Conservation (phyloP, 2,113 vertebrate genomes). For the Solea senegalensis region DNA sequence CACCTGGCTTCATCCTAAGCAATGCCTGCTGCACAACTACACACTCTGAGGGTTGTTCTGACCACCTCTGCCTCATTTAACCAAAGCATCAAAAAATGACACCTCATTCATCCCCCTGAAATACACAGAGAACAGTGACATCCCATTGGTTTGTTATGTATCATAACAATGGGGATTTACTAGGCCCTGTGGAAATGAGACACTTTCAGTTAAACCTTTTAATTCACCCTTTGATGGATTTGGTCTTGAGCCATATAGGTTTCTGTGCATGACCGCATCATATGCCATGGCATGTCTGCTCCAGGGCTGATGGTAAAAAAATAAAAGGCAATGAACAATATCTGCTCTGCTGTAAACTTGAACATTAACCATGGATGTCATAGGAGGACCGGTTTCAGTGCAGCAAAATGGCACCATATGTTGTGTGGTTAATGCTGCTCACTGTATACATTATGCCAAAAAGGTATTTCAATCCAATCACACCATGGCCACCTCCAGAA, state of each 20-base stretch:
- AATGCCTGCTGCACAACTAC: neutral
- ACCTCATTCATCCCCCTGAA: neutral
- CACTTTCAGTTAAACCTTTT: slow-evolving; percentile 11
- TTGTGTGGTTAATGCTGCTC: neutral
- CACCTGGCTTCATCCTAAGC: neutral
- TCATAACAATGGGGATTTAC: neutral
- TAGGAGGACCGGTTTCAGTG: neutral
- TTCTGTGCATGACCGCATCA: slow-evolving; percentile 14
- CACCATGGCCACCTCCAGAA: no score
- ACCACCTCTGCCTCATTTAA: neutral
- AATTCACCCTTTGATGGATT: slow-evolving; percentile 20
- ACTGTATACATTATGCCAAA: neutral
- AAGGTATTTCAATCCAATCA: no score
- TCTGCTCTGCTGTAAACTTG: slow-evolving; percentile 7
- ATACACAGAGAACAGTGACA: neutral
- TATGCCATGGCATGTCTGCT: neutral
- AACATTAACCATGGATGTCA: neutral
- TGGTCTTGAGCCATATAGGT: neutral
- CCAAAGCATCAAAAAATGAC: neutral
- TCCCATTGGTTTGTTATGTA: slow-evolving; percentile 5
- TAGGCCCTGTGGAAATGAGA: slow-evolving; percentile 1
- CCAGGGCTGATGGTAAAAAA: slow-evolving; percentile 1
- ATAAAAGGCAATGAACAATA: neutral
- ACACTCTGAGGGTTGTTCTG: neutral
- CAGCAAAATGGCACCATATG: neutral